Conservation (phyloP, 1,140 invertebrate species). For the Sycophaga agraensis region DNA sequence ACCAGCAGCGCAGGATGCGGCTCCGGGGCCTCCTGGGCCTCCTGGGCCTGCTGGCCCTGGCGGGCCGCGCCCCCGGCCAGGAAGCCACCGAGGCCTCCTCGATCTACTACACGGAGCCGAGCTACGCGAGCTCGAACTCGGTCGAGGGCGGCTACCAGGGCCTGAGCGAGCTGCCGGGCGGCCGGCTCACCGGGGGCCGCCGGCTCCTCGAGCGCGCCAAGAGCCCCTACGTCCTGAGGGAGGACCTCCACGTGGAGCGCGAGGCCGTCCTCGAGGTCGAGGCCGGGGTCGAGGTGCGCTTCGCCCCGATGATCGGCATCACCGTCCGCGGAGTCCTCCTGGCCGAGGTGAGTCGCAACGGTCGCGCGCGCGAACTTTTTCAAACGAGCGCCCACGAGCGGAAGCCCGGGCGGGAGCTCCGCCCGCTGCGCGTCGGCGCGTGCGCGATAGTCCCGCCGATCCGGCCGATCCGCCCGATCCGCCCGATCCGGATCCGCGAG, state of each 20-base stretch:
- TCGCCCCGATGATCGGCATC: constrained; percentile 86
- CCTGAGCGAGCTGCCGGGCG: constrained; percentile 65
- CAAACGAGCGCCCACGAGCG: too few relatives aligned
- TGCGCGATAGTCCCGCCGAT: too few relatives aligned
- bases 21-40: neutral
- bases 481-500: too few relatives aligned
- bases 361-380: too few relatives aligned
- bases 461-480: too few relatives aligned
- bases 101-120: constrained; percentile 55
- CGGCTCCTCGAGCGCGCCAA: constrained; percentile 57
- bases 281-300: constrained; percentile 81
- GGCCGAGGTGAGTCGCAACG: constrained; percentile 75
- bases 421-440: neutral
- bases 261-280: constrained; percentile 77
- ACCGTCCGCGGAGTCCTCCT: constrained; percentile 83
- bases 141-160: constrained; percentile 33
- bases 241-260: constrained; percentile 78
- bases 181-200: constrained; percentile 60
- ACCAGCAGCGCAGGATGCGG: neutral
- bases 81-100: constrained; percentile 34
- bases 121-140: constrained; percentile 32
- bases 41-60: constrained; percentile 22
- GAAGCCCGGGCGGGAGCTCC: too few relatives aligned
- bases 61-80: neutral
- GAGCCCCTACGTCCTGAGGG: constrained; percentile 76